Evolutionary conservation across 1,140 invertebrate genomes (phyloP).

Genomic region (Pachypsylla venusta): DNA sequence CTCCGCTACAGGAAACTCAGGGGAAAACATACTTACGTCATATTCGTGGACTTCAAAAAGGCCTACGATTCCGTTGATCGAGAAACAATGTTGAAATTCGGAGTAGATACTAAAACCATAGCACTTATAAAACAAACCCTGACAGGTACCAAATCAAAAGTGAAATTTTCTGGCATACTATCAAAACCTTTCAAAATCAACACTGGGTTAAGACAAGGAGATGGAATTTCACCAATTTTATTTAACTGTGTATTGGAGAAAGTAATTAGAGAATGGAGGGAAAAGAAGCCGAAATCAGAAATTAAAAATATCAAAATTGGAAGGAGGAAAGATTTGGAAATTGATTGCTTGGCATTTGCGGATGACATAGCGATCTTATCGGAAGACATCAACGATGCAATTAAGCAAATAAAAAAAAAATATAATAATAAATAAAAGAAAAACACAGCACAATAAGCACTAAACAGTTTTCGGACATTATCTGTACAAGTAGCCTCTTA

Average conservation of each 20-base stretch:
- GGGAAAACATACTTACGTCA: neutral
- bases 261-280: slow-evolving; percentile 2
- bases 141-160: neutral
- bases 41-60: slow-evolving; percentile 14
- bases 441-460: too few relatives aligned
- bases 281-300: neutral
- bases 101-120: neutral
- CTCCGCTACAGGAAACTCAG: slow-evolving; percentile 6
- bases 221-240: slow-evolving; percentile 12
- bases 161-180: slow-evolving; percentile 2
- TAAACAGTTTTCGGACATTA: too few relatives aligned
- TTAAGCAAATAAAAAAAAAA: neutral
- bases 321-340: neutral
- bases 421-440: too few relatives aligned
- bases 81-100: neutral
- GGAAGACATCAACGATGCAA: neutral
- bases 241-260: slow-evolving; percentile 14
- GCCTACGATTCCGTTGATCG: neutral
- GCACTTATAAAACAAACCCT: neutral
- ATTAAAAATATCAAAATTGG: neutral
- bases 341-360: neutral
- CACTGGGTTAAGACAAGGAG: slow-evolving; percentile 13
- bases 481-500: too few relatives aligned
- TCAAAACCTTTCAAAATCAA: slow-evolving; percentile 6
- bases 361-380: neutral